Percentiles rank a stretch among this genome's conserved stretches.
phyloP scores from a whole-genome alignment of 2,888 invertebrate species.

The Cremastinae sp. region DNA sequence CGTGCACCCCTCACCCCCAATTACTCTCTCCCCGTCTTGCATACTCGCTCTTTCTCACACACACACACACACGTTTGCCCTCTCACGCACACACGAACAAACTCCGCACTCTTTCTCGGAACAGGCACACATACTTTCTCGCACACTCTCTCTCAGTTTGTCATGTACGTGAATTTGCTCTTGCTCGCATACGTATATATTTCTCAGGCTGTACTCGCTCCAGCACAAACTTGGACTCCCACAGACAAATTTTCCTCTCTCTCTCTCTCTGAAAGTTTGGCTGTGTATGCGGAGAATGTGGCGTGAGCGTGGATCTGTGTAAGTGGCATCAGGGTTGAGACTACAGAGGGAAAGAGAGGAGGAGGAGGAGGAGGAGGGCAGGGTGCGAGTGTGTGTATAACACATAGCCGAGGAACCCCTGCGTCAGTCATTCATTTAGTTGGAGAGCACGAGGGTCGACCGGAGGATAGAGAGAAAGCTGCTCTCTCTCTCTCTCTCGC shows the following conservation, averaged over 20 bases:
- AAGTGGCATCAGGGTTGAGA: slow-evolving; percentile 39
- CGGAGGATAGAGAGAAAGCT: slow-evolving; percentile 82
- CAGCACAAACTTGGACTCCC: no score
- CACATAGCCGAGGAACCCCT: slow-evolving; percentile 73
- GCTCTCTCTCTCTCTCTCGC: slow-evolving; percentile 69
- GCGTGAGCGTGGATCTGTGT: slow-evolving; percentile 57
- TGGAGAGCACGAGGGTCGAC: slow-evolving; percentile 82
- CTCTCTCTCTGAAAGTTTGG: slow-evolving; percentile 14
- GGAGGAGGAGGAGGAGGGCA: slow-evolving; percentile 16
- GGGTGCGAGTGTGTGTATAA: slow-evolving; percentile 66
- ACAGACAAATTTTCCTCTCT: no score
- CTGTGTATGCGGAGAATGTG: slow-evolving; percentile 48
- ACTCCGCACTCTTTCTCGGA: no score
- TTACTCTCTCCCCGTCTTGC: no score
- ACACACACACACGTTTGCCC: no score
- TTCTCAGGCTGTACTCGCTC: no score
- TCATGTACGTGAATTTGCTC: no score
- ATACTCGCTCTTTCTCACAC: no score
- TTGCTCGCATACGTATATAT: no score
- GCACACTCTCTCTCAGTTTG: no score
- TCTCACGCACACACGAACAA: no score
- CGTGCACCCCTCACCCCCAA: slow-evolving; percentile 26
- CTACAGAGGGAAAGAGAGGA: slow-evolving; percentile 11
- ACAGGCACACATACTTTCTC: no score
- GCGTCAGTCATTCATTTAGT: slow-evolving; percentile 80